Conservation (phyloP, 1,140 invertebrate genomes). For the Rhizoglyphus robini region DNA sequence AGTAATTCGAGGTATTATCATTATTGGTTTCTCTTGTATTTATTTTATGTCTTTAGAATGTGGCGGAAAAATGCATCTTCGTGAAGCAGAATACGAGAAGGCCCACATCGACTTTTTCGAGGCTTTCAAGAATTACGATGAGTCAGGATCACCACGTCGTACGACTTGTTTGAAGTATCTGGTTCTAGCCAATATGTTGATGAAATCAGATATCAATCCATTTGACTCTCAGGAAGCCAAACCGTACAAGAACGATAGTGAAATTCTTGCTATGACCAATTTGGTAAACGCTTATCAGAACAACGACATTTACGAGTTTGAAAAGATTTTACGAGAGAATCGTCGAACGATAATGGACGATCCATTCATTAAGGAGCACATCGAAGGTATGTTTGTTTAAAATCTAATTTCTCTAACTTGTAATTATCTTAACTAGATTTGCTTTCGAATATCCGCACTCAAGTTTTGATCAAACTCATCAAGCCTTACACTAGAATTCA, state of each 20-base stretch:
- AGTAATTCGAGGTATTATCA: too few relatives aligned
- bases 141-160: constrained; percentile 89
- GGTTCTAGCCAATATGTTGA: constrained; percentile 90
- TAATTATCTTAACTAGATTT: constrained; percentile 49
- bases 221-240: constrained; percentile 99
- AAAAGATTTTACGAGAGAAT: constrained; percentile 87
- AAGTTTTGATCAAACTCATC: constrained; percentile 91
- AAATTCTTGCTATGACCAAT: constrained; percentile 99
- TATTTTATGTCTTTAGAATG: too few relatives aligned
- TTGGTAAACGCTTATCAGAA: constrained; percentile 95
- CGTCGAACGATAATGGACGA: constrained; percentile 92
- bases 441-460: constrained; percentile 90
- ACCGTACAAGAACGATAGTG: constrained; percentile 97
- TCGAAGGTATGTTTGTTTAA: constrained; percentile 58
- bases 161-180: constrained; percentile 98
- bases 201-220: constrained; percentile 86
- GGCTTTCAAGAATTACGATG: constrained; percentile 99
- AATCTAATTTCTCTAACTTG: constrained; percentile 6
- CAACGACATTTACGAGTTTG: constrained; percentile 98
- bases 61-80: constrained; percentile 98
- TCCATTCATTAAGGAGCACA: constrained; percentile 97
- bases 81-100: constrained; percentile 96
- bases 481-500: constrained; percentile 96
- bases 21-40: constrained; percentile 47
- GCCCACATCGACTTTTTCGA: constrained; percentile 99